Conservation (phyloP, 2,888 invertebrate species). For the Drymonia ruficornis region DNA sequence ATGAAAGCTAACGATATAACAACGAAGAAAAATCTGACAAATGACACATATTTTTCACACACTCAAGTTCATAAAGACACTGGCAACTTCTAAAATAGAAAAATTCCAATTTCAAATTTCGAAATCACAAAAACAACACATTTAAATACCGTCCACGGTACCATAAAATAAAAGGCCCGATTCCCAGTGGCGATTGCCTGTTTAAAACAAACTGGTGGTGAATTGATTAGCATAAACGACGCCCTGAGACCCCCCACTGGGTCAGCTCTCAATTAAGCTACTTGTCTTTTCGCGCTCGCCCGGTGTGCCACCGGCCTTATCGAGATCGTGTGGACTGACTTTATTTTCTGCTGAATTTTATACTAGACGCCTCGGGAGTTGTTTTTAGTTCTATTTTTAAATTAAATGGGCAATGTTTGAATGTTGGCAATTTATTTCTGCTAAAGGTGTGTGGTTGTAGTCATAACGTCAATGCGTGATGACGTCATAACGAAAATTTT, state of each 20-base stretch:
- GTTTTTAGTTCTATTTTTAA: background rate
- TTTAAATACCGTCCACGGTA: conserved; percentile 44
- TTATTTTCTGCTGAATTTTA: conserved; percentile 70
- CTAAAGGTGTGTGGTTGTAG: background rate
- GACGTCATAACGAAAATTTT: background rate
- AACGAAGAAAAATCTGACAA: too few species aligned
- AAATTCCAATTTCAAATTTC: background rate
- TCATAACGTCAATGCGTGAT: too few species aligned
- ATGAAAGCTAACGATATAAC: too few species aligned
- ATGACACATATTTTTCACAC: background rate
- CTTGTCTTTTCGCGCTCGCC: conserved; percentile 77
- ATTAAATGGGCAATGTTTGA: conserved; percentile 3
- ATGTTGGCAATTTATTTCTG: conserved; percentile 2
- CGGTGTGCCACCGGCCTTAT: conserved; percentile 73
- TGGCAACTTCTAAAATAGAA: background rate
- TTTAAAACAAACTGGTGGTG: conserved; percentile 78
- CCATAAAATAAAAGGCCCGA: conserved; percentile 59
- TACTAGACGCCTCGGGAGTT: conserved; percentile 48
- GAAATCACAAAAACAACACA: conserved; percentile 34
- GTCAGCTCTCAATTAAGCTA: conserved; percentile 80
- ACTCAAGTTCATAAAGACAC: background rate
- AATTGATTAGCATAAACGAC: conserved; percentile 82
- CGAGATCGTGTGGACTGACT: conserved; percentile 64
- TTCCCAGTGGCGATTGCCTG: conserved; percentile 69
- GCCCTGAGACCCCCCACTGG: conserved; percentile 74